Evolutionary conservation across 2,888 invertebrate genomes (phyloP).

Genomic region (Gryllus longicercus): DNA sequence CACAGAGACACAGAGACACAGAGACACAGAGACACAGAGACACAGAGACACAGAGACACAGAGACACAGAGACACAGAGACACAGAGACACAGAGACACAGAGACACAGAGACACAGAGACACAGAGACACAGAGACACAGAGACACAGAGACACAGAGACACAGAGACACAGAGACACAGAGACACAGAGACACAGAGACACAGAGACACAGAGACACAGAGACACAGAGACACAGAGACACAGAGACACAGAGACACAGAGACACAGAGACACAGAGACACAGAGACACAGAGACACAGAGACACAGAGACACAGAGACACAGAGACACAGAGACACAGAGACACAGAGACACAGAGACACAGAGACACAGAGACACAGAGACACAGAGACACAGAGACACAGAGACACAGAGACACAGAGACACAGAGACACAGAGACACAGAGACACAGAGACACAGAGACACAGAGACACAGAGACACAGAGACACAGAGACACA

Average conservation of each 20-base stretch:
- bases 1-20: not conserved
- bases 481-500: not conserved
- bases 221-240: constrained; percentile 18
- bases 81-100: constrained; percentile 11
- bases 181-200: constrained; percentile 21
- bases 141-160: constrained; percentile 19
- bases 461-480: constrained; percentile 7
- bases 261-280: constrained; percentile 20
- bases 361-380: not conserved
- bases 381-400: constrained; percentile 22
- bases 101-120: not conserved
- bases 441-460: not conserved
- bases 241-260: constrained; percentile 18
- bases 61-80: constrained; percentile 21
- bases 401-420: constrained; percentile 12
- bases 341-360: constrained; percentile 11
- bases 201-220: constrained; percentile 17
- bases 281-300: constrained; percentile 18
- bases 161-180: constrained; percentile 19
- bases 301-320: not conserved
- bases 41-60: not conserved
- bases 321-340: not conserved
- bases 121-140: not conserved
- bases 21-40: not conserved
- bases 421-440: constrained; percentile 11